Evolutionary conservation across 1,140 invertebrate species (phyloP).

Genomic region (Holotrichia oblita): DNA sequence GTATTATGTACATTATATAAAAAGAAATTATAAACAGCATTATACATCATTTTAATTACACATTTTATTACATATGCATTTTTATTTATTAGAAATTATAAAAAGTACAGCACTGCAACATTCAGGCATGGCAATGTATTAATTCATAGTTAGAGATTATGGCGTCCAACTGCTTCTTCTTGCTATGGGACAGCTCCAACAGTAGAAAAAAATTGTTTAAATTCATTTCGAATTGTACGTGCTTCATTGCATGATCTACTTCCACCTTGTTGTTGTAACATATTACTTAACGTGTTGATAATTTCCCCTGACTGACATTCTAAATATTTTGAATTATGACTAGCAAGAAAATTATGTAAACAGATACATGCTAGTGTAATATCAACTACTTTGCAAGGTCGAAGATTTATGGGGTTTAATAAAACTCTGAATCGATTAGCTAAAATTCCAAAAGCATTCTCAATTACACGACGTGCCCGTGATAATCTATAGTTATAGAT

Average conservation of each 20-base stretch:
- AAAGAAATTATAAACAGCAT: no score
- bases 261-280: not conserved
- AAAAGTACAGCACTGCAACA: no score
- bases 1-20: no score
- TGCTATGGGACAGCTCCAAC: not conserved
- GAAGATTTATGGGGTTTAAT: constrained; percentile 1
- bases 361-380: not conserved
- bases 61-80: no score
- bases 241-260: not conserved
- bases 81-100: no score
- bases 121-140: no score
- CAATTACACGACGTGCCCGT: constrained; percentile 56
- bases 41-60: no score
- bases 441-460: constrained; percentile 62
- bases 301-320: not conserved
- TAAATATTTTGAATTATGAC: not conserved
- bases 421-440: constrained; percentile 47
- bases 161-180: not conserved
- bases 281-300: not conserved
- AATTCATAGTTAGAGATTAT: no score
- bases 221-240: not conserved
- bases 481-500: constrained; percentile 64
- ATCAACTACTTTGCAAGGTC: not conserved
- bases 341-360: not conserved
- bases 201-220: not conserved